These are phyloP conservation scores for Sarcophaga rosellei DNA, from an alignment of 2,888 invertebrate species.

Conservation along the genomic window DNA sequence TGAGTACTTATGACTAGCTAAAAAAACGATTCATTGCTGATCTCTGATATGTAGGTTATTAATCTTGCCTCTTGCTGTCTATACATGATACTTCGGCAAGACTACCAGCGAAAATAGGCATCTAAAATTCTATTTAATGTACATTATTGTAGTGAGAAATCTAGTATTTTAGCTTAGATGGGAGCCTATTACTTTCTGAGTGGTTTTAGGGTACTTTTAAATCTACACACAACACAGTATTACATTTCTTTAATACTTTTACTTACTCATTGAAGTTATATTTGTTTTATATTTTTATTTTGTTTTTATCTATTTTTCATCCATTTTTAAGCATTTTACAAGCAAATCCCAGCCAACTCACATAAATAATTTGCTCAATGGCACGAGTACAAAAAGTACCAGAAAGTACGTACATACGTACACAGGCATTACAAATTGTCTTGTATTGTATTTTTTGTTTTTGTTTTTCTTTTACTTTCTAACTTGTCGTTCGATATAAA, in stretches of 20 bases:
- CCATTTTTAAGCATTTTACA: constrained; percentile 20
- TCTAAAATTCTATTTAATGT: too few species aligned
- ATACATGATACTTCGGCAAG: too few species aligned
- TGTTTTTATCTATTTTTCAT: constrained; percentile 1
- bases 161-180: too few species aligned
- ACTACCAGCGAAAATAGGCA: too few species aligned
- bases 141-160: too few species aligned
- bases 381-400: constrained; percentile 15
- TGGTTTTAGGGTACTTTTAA: not conserved
- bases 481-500: constrained; percentile 48
- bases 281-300: not conserved
- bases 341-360: constrained; percentile 38
- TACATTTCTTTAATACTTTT: not conserved
- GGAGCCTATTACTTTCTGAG: not conserved
- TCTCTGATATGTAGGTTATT: too few species aligned
- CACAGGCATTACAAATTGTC: not conserved
- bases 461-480: not conserved
- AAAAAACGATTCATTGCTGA: too few species aligned
- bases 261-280: not conserved
- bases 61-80: too few species aligned
- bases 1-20: too few species aligned
- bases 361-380: constrained; percentile 56
- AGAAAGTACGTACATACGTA: constrained; percentile 14
- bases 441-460: not conserved
- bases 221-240: too few species aligned